Evolutionary conservation across 2,888 invertebrate genomes (phyloP).

Genomic region (Xylophagus ater): DNA sequence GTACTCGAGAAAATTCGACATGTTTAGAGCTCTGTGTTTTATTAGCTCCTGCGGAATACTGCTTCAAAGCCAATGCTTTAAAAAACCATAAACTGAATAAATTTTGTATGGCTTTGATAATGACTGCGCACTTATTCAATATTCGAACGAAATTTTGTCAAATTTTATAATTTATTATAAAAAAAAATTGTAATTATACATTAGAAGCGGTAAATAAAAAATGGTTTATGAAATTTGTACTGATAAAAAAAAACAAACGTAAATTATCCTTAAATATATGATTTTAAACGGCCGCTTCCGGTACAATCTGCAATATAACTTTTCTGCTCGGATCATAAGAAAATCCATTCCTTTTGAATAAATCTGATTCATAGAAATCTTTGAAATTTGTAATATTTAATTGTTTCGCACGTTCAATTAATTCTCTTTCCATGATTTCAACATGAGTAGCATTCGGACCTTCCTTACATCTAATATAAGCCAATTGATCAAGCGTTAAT

Average conservation of each 20-base stretch:
- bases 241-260: neutral
- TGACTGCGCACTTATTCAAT: too few species aligned
- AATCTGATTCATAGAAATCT: slow-evolving; percentile 81
- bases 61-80: too few species aligned
- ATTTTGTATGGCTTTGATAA: too few species aligned
- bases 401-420: slow-evolving; percentile 77
- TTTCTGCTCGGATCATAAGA: slow-evolving; percentile 73
- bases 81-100: too few species aligned
- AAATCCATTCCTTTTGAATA: slow-evolving; percentile 84
- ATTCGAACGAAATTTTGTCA: too few species aligned
- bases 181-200: neutral
- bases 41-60: too few species aligned
- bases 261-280: neutral
- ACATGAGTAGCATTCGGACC: slow-evolving; percentile 58
- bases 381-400: slow-evolving; percentile 81
- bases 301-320: slow-evolving; percentile 71
- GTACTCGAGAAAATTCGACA: too few species aligned
- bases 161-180: too few species aligned
- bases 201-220: neutral
- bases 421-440: slow-evolving; percentile 77
- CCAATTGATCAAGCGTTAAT: slow-evolving; percentile 79
- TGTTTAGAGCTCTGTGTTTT: too few species aligned
- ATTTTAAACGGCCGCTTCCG: slow-evolving; percentile 42
- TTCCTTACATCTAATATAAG: slow-evolving; percentile 62
- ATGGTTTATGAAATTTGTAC: neutral